Evolutionary conservation across 1,140 invertebrate species (phyloP), one percentile per base, ranked within the genome.

Genomic region (Hermetia illucens): DNA sequence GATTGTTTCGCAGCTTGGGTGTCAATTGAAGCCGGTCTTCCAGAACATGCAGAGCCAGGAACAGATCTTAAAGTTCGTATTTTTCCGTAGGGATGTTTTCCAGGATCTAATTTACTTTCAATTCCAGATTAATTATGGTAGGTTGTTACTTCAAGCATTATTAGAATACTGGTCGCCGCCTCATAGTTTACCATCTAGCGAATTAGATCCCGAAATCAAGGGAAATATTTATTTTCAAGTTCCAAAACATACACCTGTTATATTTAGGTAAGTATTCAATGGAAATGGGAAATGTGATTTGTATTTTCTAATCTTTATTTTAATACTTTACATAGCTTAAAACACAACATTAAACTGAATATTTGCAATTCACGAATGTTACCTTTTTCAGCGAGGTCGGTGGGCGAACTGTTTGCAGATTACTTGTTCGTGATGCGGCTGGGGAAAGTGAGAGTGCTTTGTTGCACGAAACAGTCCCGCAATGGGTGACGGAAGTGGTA

Each of bases 1-100:
- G 95, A 99, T 55, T 97, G 92, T 61, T 89, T 98, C 53, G 82
- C 91, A 21, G 92, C 95, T 3, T 99, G 95, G 95, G 89, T 98
- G 2, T 95, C 92, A 34, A 91, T 87, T 60, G 94, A 98, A 56
- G 87, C 89, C 22, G 91, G 87, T 2, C 69, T 98, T 37, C 75
- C 55, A 15, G 58, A 60, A 37, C 53, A 52, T 20, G 51, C 51
- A 81, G 51, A 81, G 77, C 46, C 76, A 76, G 47, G 91, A 92
- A 66, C 85, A 82, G 55, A 96, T 36, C 58, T 57, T 27, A 61
- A 87, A 74, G 75, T n/a, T n/a, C n/a, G n/a, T 57, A 24, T 27
- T 39, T 20, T 40, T 44, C 22, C 50, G 12, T 21, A 36, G 16
- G 12, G 10, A 36, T 13, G 6, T 25, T 8, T 25, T 8, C 6